Conservation (phyloP, 1,140 invertebrate species). For the Centruroides vittatus region DNA sequence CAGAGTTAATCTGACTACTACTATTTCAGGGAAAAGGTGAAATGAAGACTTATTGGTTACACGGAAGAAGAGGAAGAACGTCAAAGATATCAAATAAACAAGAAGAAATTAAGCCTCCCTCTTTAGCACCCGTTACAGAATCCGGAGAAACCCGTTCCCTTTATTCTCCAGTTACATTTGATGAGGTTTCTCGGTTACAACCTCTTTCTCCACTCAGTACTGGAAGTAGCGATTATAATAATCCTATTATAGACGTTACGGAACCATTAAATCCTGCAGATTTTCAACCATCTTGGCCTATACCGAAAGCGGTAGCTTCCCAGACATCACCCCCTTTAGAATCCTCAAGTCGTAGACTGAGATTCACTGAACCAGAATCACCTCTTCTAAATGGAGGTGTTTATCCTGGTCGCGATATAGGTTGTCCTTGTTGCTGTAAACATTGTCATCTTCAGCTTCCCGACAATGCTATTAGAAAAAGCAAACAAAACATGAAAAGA, state of each 20-base stretch:
- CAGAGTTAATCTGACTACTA: neutral
- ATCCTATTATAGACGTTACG: no score
- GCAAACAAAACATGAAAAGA: neutral
- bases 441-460: no score
- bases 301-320: no score
- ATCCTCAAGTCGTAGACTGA: no score
- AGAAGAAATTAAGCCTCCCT: slow-evolving; percentile 22
- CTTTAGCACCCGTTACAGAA: slow-evolving; percentile 41
- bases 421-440: no score
- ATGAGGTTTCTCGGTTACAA: slow-evolving; percentile 50
- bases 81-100: slow-evolving; percentile 24
- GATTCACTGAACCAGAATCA: no score
- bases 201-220: slow-evolving; percentile 7
- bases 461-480: no score
- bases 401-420: no score
- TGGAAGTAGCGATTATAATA: neutral
- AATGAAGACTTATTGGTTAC: slow-evolving; percentile 89
- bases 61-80: slow-evolving; percentile 45
- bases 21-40: slow-evolving; percentile 42
- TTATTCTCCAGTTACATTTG: slow-evolving; percentile 70
- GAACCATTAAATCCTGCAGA: no score
- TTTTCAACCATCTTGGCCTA: no score
- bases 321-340: no score
- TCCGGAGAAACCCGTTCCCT: slow-evolving; percentile 13
- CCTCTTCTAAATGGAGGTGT: no score